These are phyloP conservation scores for Epinephelus fuscoguttatus DNA, from an alignment of 2,113 vertebrate species.

Conservation along the genomic window DNA sequence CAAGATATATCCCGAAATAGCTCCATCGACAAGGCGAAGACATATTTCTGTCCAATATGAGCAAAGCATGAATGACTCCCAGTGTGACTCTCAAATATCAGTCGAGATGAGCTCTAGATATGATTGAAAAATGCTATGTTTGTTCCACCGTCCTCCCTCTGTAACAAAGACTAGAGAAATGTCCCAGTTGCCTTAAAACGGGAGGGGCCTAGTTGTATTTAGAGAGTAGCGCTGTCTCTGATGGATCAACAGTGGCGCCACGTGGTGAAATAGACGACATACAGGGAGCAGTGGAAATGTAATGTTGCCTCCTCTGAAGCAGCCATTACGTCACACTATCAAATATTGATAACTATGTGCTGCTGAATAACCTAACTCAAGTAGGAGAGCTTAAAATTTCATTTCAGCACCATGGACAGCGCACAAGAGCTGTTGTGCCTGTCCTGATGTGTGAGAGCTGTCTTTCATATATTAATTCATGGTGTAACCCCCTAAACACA, in stretches of 20 bases:
- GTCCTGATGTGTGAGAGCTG: slow-evolving; percentile 25
- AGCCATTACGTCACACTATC: not conserved
- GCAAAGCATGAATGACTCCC: not conserved
- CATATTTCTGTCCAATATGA: slow-evolving; percentile 54
- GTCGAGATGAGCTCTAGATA: no score
- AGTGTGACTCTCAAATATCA: no score
- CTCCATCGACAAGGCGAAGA: slow-evolving; percentile 28
- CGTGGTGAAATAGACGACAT: slow-evolving; percentile 41
- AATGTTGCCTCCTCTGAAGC: not conserved
- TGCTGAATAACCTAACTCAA: not conserved
- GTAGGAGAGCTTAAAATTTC: not conserved
- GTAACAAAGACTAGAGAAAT: slow-evolving; percentile 74
- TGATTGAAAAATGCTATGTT: not conserved
- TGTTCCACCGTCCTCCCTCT: slow-evolving; percentile 49
- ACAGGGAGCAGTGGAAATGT: not conserved
- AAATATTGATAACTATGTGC: not conserved
- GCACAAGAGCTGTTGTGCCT: not conserved
- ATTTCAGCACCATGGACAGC: slow-evolving; percentile 68
- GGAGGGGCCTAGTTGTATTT: slow-evolving; percentile 69
- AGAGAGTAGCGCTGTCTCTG: slow-evolving; percentile 12
- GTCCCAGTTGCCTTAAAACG: slow-evolving; percentile 28
- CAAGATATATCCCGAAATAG: slow-evolving; percentile 42
- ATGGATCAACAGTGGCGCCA: slow-evolving; percentile 77
- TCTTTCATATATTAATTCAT: not conserved
- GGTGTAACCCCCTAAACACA: not conserved